phyloP scores from a whole-genome alignment of 2,797 vertebrate genomes.

The Enteromius fasciolatus region DNA sequence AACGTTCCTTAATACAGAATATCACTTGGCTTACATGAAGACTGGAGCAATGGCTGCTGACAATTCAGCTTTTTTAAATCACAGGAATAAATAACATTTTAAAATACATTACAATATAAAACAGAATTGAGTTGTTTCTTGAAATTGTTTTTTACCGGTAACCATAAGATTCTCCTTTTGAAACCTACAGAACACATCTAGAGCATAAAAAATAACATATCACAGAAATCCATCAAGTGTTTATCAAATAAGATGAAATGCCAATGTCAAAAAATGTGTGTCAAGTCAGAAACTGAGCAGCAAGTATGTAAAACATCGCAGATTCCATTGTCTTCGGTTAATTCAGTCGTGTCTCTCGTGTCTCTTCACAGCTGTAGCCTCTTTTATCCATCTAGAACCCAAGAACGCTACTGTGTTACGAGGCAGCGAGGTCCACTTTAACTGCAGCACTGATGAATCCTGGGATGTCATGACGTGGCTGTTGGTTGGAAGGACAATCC shows the following conservation, averaged over 20 bases:
- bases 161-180: not conserved
- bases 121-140: not conserved
- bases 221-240: not conserved
- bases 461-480: conserved; percentile 78
- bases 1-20: not conserved
- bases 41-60: not conserved
- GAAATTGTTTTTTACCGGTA: not conserved
- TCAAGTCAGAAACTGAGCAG: not conserved
- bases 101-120: not conserved
- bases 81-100: not conserved
- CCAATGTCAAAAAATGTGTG: not conserved
- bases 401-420: conserved; percentile 67
- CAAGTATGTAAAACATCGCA: not conserved
- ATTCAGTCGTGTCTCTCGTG: not conserved
- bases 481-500: conserved; percentile 58
- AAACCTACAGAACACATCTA: not conserved
- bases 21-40: not conserved
- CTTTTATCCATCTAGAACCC: conserved; percentile 64
- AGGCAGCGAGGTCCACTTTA: conserved; percentile 73
- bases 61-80: not conserved
- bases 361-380: conserved; percentile 29
- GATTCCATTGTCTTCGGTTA: not conserved
- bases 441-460: conserved; percentile 68
- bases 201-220: not conserved
- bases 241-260: not conserved